These are phyloP conservation scores for Magallana ariakensis DNA, from an alignment of 1,140 invertebrate genomes.

Conservation along the genomic window DNA sequence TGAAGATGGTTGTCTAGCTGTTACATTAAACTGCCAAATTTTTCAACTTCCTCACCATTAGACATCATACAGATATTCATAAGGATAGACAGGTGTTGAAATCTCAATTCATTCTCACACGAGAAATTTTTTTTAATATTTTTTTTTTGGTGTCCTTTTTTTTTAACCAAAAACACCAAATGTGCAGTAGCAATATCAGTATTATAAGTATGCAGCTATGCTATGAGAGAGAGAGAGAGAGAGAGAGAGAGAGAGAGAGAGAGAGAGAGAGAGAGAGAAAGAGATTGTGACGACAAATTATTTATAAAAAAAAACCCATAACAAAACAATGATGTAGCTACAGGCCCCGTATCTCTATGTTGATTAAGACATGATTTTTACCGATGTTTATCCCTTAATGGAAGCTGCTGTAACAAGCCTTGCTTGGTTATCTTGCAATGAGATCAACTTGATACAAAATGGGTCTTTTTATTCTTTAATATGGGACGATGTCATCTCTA, in stretches of 20 bases:
- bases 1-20: no score
- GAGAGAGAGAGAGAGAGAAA: background rate
- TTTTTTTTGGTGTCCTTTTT: no score
- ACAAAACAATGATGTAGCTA: background rate
- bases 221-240: no score
- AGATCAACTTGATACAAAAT: background rate
- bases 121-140: no score
- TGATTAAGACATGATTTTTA: constrained; percentile 17
- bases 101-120: no score
- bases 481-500: constrained; percentile 14
- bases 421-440: constrained; percentile 14
- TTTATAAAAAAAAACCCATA: background rate
- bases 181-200: no score
- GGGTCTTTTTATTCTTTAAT: constrained; percentile 26
- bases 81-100: no score
- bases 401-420: constrained; percentile 3
- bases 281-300: background rate
- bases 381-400: constrained; percentile 28
- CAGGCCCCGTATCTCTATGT: background rate
- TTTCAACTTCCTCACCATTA: no score
- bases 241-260: background rate
- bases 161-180: no score
- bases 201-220: no score
- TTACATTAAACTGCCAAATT: no score
- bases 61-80: no score